Evolutionary conservation across 92 coral and sea anemone species (phyloP).

Genomic region (Porites lobata): DNA sequence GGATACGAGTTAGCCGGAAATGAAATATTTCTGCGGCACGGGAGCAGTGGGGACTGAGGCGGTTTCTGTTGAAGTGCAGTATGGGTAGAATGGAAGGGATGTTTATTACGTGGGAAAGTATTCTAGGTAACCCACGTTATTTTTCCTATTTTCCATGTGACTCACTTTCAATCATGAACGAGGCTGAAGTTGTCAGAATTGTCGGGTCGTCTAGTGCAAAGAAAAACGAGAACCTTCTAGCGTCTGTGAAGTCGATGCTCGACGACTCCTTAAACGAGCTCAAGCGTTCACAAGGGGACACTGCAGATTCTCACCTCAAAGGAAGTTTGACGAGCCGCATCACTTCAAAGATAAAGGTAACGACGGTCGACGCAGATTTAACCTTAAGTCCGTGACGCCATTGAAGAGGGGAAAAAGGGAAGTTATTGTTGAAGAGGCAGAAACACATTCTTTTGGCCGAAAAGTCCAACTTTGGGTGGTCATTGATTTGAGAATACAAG

Average conservation of each 20-base stretch:
- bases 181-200: background rate
- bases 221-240: background rate
- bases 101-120: too few relatives aligned
- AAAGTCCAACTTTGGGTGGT: too few relatives aligned
- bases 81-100: too few relatives aligned
- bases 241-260: slow-evolving; percentile 19
- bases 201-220: too few relatives aligned
- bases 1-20: too few relatives aligned
- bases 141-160: too few relatives aligned
- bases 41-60: too few relatives aligned
- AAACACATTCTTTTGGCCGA: too few relatives aligned
- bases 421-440: background rate
- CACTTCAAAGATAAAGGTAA: slow-evolving; percentile 6
- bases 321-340: slow-evolving; percentile 16
- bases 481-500: too few relatives aligned
- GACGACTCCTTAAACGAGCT: slow-evolving; percentile 4
- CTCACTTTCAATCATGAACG: background rate
- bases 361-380: background rate
- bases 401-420: background rate
- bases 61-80: too few relatives aligned
- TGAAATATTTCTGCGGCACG: too few relatives aligned
- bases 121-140: too few relatives aligned
- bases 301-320: slow-evolving; percentile 9
- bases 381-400: background rate
- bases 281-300: slow-evolving; percentile 16